Evolutionary conservation across 1,140 invertebrate species (phyloP).

Genomic region (Sycophila sp.): DNA sequence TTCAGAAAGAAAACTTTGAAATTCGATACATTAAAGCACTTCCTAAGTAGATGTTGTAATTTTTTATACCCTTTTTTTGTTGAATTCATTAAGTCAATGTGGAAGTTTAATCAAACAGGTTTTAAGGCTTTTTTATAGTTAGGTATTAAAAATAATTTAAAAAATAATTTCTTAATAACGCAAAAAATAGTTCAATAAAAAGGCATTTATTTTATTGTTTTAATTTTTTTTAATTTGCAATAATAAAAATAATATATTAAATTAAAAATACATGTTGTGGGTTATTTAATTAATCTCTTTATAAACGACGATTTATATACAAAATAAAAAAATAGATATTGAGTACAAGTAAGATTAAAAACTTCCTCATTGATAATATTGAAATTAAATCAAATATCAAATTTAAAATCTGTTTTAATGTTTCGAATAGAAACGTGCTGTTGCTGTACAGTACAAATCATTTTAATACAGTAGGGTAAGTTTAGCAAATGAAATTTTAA

Average conservation of each 20-base stretch:
- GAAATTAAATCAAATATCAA: slow-evolving; percentile 32
- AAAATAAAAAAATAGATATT: neutral
- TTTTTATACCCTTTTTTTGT: slow-evolving; percentile 26
- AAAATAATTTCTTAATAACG: neutral
- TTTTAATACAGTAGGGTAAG: slow-evolving; percentile 49
- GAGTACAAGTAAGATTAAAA: neutral
- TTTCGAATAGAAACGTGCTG: slow-evolving; percentile 39
- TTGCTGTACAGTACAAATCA: slow-evolving; percentile 39
- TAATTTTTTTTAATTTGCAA: neutral
- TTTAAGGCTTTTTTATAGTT: neutral
- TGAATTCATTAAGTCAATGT: slow-evolving; percentile 7
- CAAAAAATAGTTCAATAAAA: neutral
- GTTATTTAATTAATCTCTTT: no score
- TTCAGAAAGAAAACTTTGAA: neutral
- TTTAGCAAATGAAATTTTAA: slow-evolving; percentile 32
- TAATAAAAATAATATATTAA: no score
- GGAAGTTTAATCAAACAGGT: slow-evolving; percentile 10
- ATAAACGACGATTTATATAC: neutral
- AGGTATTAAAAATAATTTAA: neutral
- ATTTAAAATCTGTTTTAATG: slow-evolving; percentile 37
- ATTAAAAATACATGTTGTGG: no score
- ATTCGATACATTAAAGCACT: slow-evolving; percentile 10
- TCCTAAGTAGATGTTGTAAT: slow-evolving; percentile 24
- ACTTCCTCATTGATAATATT: slow-evolving; percentile 13
- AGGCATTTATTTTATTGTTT: no score